phyloP scores from a whole-genome alignment of 2,113 vertebrate genomes.

The Heptranchias perlo region DNA sequence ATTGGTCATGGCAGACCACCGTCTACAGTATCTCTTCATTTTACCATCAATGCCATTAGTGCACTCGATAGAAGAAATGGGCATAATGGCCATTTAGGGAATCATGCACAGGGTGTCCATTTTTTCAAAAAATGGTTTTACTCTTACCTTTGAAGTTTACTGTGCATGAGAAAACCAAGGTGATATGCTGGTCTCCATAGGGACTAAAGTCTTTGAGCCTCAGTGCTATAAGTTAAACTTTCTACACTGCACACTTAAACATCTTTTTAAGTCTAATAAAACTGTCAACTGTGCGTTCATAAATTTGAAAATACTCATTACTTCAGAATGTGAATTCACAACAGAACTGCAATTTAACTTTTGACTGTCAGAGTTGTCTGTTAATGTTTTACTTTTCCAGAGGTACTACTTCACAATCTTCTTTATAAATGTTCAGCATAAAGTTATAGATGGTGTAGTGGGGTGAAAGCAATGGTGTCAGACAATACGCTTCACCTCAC shows the following conservation, averaged over 20 bases:
- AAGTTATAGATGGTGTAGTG: not conserved
- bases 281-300: constrained; percentile 16
- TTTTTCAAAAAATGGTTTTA: not conserved
- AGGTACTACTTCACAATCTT: not conserved
- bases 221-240: not conserved
- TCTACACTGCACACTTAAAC: constrained; percentile 5
- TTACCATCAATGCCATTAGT: not conserved
- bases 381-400: constrained; percentile 35
- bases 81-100: not conserved
- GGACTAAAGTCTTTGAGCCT: too few species aligned
- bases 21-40: not conserved
- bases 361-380: not conserved
- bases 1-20: not conserved
- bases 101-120: not conserved
- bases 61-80: not conserved
- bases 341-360: not conserved
- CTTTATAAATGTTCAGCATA: constrained; percentile 30
- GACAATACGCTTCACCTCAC: not conserved
- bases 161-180: not conserved
- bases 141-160: not conserved
- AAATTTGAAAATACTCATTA: constrained; percentile 34
- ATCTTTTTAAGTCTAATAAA: constrained; percentile 21
- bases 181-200: too few species aligned
- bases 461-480: constrained; percentile 7
- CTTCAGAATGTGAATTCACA: constrained; percentile 4